Evolutionary conservation across 2,113 vertebrate species (phyloP).

Genomic region (Tenebrosternarchus preto): DNA sequence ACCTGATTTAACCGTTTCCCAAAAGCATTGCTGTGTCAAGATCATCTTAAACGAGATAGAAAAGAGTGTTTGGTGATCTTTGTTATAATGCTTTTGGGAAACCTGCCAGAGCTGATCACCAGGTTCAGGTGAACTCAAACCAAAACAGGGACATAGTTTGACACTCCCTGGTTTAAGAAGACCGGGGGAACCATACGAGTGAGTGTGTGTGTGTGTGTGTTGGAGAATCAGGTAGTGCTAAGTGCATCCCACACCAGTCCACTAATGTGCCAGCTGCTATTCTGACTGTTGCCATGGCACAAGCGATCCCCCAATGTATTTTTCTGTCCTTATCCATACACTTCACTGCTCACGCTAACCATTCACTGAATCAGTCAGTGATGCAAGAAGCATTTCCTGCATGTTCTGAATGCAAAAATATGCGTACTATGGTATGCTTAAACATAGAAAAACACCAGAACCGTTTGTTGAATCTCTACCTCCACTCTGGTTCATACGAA

Average conservation of each 20-base stretch:
- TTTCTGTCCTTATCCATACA: conserved; percentile 8
- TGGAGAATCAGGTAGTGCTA: conserved; percentile 11
- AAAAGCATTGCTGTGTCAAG: too few species aligned
- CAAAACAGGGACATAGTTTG: too few species aligned
- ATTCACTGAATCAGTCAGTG: neutral
- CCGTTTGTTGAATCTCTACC: neutral
- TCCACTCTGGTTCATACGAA: neutral
- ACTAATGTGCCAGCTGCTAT: conserved; percentile 37
- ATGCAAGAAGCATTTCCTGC: neutral
- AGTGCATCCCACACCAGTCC: neutral
- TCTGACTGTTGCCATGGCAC: conserved; percentile 38
- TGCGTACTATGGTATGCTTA: neutral
- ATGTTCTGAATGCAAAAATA: too few species aligned
- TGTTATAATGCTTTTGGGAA: too few species aligned
- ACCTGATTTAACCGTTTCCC: too few species aligned
- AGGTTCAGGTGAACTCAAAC: too few species aligned
- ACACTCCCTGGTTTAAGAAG: too few species aligned
- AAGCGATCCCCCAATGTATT: neutral
- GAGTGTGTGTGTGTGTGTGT: conserved; percentile 32
- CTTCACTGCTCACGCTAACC: neutral
- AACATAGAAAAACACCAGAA: neutral
- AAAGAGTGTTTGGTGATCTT: too few species aligned
- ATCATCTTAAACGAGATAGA: too few species aligned
- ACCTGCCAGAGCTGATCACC: too few species aligned
- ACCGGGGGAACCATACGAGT: neutral